A percentile compares a stretch with the other conserved stretches of the same genome.
These are phyloP conservation scores for Idaea biselata DNA, from an alignment of 2,888 invertebrate genomes.

Conservation along the genomic window DNA sequence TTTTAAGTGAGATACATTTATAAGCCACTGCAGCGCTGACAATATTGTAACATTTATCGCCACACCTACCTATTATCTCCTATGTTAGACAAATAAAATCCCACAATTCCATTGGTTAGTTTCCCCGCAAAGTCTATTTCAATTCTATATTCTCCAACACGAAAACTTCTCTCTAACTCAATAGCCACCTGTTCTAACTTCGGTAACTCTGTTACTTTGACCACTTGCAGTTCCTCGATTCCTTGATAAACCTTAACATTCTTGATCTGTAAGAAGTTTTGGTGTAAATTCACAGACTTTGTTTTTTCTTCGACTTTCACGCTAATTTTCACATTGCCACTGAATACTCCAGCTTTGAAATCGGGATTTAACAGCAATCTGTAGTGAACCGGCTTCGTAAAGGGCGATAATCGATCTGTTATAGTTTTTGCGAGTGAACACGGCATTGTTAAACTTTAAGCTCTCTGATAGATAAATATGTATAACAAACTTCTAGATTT, in stretches of 20 bases:
- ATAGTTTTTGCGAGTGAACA: not conserved
- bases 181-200: conserved; percentile 61
- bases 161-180: conserved; percentile 45
- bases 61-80: conserved; percentile 64
- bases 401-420: conserved; percentile 53
- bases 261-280: conserved; percentile 79
- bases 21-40: no score
- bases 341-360: conserved; percentile 50
- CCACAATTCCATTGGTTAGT: conserved; percentile 84
- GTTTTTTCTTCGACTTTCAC: conserved; percentile 59
- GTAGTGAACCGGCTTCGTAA: conserved; percentile 61
- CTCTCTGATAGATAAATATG: conserved; percentile 19
- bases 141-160: conserved; percentile 72
- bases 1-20: no score
- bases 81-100: conserved; percentile 86
- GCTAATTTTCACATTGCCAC: conserved; percentile 59
- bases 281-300: conserved; percentile 78
- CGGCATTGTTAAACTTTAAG: conserved; percentile 28
- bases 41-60: no score
- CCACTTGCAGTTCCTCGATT: conserved; percentile 41
- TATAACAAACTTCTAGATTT: not conserved
- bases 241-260: conserved; percentile 53
- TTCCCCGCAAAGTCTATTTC: conserved; percentile 83
- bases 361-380: conserved; percentile 56
- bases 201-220: conserved; percentile 52